Percentiles rank a stretch among this genome's conserved stretches.
These are phyloP conservation scores for Typhlomys cinereus DNA, from an alignment of 2,113 vertebrate genomes.

Conservation along the genomic window DNA sequence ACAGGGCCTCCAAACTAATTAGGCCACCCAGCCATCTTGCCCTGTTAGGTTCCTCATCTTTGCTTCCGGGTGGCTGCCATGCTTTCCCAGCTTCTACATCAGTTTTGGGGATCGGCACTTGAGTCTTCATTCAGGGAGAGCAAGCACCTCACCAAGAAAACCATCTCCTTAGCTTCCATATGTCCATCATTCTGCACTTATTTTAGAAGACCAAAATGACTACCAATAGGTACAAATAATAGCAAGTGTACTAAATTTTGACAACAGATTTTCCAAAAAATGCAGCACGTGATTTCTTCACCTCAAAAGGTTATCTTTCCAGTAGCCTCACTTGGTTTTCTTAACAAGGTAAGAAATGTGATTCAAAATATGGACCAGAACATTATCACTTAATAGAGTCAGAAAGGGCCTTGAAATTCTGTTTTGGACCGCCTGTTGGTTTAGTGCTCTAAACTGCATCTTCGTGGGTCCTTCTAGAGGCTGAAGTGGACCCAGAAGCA, in stretches of 20 bases:
- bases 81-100: too few species aligned
- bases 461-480: background rate
- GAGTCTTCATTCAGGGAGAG: too few species aligned
- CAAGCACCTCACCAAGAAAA: too few species aligned
- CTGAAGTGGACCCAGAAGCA: background rate
- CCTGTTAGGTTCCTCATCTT: too few species aligned
- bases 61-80: too few species aligned
- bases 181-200: background rate
- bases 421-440: background rate
- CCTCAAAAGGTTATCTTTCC: background rate
- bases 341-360: background rate
- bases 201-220: constrained; percentile 31
- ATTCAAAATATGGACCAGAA: background rate
- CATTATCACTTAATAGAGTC: background rate
- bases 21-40: too few species aligned
- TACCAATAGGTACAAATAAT: constrained; percentile 12
- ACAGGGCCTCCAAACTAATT: too few species aligned
- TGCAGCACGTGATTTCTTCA: constrained; percentile 3
- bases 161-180: too few species aligned
- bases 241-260: constrained; percentile 31
- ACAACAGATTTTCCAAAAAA: background rate
- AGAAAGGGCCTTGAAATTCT: background rate
- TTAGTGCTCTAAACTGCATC: background rate
- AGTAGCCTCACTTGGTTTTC: background rate
- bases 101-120: too few species aligned